These are phyloP conservation scores for Lasioglossum pauxillum DNA, from an alignment of 2,888 invertebrate species.

Conservation along the genomic window DNA sequence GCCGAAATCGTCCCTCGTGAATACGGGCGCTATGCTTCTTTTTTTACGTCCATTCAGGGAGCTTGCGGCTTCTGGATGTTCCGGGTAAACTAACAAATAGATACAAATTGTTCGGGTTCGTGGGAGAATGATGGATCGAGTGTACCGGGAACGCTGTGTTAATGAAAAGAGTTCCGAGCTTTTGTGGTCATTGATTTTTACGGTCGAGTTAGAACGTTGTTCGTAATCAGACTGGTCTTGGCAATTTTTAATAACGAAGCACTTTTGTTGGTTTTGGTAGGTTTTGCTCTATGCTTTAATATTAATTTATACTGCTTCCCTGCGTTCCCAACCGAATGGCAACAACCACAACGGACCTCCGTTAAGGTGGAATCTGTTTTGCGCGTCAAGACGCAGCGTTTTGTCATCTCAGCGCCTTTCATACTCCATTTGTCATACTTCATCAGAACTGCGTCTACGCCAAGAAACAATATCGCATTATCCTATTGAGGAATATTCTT, in stretches of 20 bases:
- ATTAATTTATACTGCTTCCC: too few species aligned
- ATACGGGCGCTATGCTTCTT: background rate
- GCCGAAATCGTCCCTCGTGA: background rate
- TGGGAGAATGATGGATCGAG: background rate
- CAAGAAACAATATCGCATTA: too few species aligned
- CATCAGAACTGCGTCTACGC: too few species aligned
- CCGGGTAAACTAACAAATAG: slow-evolving; percentile 2
- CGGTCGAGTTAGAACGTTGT: background rate
- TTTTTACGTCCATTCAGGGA: background rate
- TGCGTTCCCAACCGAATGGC: background rate
- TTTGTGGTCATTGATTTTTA: background rate
- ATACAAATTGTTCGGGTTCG: background rate
- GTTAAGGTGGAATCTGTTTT: too few species aligned
- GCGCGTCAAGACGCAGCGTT: too few species aligned
- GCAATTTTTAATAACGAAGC: background rate
- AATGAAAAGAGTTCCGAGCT: background rate
- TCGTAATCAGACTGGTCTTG: background rate
- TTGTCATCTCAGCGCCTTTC: too few species aligned
- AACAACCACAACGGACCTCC: background rate
- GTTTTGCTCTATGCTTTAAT: too few species aligned
- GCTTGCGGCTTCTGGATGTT: background rate
- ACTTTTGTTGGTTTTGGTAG: background rate
- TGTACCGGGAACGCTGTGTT: background rate
- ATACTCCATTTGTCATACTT: too few species aligned
- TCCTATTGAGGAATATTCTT: too few species aligned